Evolutionary conservation across 2,888 invertebrate genomes (phyloP).

Genomic region (Frankliniella fusca): DNA sequence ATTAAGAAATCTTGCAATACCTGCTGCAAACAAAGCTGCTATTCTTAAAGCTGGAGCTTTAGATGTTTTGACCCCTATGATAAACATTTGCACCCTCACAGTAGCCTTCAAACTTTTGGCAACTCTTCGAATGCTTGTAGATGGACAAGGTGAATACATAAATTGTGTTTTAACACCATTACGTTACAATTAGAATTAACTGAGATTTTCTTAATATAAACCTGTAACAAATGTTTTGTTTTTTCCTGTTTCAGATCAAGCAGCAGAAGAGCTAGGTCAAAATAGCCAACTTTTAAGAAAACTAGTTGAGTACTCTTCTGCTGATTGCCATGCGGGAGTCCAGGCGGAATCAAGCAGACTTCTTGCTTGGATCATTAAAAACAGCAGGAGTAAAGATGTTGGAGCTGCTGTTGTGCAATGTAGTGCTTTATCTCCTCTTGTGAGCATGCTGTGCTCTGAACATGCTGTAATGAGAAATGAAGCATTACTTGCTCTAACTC

Average conservation of each 20-base stretch:
- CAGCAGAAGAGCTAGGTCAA: conserved; percentile 63
- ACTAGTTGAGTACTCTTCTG: conserved; percentile 70
- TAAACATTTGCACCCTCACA: conserved; percentile 60
- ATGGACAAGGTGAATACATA: conserved; percentile 63
- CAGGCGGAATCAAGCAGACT: conserved; percentile 76
- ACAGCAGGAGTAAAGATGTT: conserved; percentile 54
- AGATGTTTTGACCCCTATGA: conserved; percentile 66
- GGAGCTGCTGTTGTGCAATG: conserved; percentile 48
- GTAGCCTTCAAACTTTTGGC: conserved; percentile 84
- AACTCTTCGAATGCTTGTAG: conserved; percentile 79
- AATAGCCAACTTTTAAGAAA: conserved; percentile 61
- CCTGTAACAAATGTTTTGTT: background rate
- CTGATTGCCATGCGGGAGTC: conserved; percentile 76
- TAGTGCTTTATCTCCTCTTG: conserved; percentile 69
- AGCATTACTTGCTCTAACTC: conserved; percentile 67
- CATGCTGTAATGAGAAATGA: conserved; percentile 86
- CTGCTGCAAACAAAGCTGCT: conserved; percentile 67
- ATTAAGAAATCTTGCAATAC: conserved; percentile 69
- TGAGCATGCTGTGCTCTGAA: conserved; percentile 77
- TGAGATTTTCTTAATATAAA: conserved; percentile 15
- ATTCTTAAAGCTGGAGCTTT: conserved; percentile 70
- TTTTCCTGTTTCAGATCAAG: conserved; percentile 55
- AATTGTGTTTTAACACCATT: background rate
- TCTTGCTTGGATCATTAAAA: conserved; percentile 72
- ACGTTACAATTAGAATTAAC: background rate